Evolutionary conservation across 2,797 vertebrate species (phyloP).

Genomic region (Scleropages formosus): DNA sequence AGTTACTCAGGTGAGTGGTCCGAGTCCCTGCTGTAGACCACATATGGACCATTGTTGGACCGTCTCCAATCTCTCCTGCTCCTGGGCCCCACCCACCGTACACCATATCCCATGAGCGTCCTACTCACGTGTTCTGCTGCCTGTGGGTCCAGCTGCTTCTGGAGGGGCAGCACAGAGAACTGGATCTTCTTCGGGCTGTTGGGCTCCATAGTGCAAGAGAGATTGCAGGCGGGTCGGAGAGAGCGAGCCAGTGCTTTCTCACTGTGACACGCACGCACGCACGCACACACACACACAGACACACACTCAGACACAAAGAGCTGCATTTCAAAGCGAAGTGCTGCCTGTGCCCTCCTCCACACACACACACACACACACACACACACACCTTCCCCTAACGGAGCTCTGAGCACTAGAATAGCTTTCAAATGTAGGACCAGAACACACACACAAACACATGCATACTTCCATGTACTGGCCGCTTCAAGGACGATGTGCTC

Average conservation of each 20-base stretch:
- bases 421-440: no score
- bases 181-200: slow-evolving; percentile 96
- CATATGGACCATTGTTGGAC: not conserved
- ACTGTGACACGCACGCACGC: slow-evolving; percentile 12
- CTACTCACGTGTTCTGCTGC: slow-evolving; percentile 90
- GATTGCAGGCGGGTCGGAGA: slow-evolving; percentile 38
- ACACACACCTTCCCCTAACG: not conserved
- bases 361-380: not conserved
- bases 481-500: no score
- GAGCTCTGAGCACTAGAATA: not conserved
- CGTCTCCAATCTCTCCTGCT: not conserved
- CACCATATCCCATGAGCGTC: not conserved
- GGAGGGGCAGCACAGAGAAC: slow-evolving; percentile 83
- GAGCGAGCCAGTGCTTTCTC: not conserved
- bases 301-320: no score
- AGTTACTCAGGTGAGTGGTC: not conserved
- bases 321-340: not conserved
- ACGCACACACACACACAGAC: not conserved
- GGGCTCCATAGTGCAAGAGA: slow-evolving; percentile 79
- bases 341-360: not conserved
- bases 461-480: no score
- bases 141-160: slow-evolving; percentile 88
- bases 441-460: no score
- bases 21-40: not conserved
- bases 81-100: not conserved